Percentiles rank a stretch among this genome's conserved stretches.
These are phyloP conservation scores for Drosophila monieri DNA, from an alignment of 2,888 invertebrate species.

Conservation along the genomic window DNA sequence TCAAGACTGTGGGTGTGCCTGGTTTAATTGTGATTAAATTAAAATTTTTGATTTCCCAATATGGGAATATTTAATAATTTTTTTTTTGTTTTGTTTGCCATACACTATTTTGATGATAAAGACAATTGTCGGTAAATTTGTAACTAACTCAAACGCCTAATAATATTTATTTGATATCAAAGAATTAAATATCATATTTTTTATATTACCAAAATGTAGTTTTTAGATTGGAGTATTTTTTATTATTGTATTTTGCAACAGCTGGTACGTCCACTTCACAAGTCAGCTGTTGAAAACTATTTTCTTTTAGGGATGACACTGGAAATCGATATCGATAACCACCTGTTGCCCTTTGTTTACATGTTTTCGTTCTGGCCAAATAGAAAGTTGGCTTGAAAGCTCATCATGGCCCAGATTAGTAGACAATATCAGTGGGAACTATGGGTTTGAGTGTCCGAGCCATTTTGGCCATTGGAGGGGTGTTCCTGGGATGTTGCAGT, in stretches of 20 bases:
- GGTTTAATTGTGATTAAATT: slow-evolving; percentile 26
- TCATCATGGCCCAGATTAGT: slow-evolving; percentile 21
- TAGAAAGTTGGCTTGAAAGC: slow-evolving; percentile 40
- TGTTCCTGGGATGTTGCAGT: slow-evolving; percentile 93
- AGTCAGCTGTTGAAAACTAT: slow-evolving; percentile 16
- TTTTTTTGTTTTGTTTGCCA: background rate
- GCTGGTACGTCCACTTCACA: background rate
- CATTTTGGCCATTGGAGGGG: slow-evolving; percentile 88
- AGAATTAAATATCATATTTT: background rate
- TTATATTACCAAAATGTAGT: background rate
- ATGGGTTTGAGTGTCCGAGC: slow-evolving; percentile 84
- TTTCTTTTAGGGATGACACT: background rate
- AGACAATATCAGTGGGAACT: background rate
- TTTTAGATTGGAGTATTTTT: background rate
- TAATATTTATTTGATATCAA: background rate
- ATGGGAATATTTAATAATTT: background rate
- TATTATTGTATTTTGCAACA: background rate
- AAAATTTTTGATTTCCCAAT: background rate
- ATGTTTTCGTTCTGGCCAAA: slow-evolving; percentile 18
- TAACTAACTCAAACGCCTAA: background rate
- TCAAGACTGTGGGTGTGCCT: slow-evolving; percentile 28
- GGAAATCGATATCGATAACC: slow-evolving; percentile 23
- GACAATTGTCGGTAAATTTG: background rate
- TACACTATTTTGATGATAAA: background rate
- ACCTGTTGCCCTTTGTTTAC: slow-evolving; percentile 37